phyloP scores from a whole-genome alignment of 2,113 vertebrate genomes.

The Scomber colias region DNA sequence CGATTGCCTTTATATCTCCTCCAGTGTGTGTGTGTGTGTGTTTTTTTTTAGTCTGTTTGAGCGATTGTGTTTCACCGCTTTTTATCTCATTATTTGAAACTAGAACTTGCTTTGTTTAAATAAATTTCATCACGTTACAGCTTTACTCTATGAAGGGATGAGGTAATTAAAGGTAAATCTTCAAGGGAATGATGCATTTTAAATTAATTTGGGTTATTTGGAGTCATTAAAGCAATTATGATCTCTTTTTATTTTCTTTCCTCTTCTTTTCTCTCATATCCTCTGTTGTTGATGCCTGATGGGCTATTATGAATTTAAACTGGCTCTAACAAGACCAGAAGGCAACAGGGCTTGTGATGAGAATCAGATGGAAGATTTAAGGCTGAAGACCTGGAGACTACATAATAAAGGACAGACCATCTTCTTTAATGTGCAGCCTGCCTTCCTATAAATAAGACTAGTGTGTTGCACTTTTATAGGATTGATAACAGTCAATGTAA shows the following conservation, averaged over 20 bases:
- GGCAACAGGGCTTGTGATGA: conserved; percentile 47
- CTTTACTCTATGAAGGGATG: not conserved
- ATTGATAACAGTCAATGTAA: conserved; percentile 16
- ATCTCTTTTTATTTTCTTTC: conserved; percentile 10
- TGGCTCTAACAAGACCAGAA: conserved; percentile 9
- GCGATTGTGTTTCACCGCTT: conserved; percentile 30
- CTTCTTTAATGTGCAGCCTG: conserved; percentile 8
- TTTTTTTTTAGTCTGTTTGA: conserved; percentile 26
- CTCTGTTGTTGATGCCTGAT: conserved; percentile 14
- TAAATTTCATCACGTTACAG: conserved; percentile 24
- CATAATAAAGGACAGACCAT: conserved; percentile 44
- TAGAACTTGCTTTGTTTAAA: conserved; percentile 12
- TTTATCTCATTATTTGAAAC: conserved; percentile 51
- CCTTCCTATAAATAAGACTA: conserved; percentile 12
- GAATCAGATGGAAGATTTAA: conserved; percentile 49
- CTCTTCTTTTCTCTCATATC: not conserved
- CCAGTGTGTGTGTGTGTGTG: conserved; percentile 18
- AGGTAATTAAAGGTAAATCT: not conserved
- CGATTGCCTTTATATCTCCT: conserved; percentile 62
- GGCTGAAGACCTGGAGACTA: conserved; percentile 15
- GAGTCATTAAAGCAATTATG: conserved; percentile 16
- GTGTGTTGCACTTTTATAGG: not conserved
- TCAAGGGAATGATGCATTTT: not conserved
- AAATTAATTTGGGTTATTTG: conserved; percentile 3
- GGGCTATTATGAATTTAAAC: conserved; percentile 25